Evolutionary conservation across 1,140 invertebrate genomes (phyloP).

Genomic region (Choristoneura fumiferana): DNA sequence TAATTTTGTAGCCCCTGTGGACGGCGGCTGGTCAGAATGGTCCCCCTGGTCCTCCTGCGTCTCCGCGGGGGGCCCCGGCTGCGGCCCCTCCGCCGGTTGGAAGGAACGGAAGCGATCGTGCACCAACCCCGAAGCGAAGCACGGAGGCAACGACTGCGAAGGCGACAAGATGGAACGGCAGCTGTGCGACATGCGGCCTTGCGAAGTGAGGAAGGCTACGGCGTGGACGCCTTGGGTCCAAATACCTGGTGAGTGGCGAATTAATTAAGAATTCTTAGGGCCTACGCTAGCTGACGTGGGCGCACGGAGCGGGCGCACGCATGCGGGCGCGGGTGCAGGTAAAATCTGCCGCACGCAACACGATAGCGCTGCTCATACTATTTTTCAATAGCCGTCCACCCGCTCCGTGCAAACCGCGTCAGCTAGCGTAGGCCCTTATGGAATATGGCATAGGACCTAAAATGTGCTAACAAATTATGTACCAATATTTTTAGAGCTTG

Average conservation of each 20-base stretch:
- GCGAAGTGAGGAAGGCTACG: conserved; percentile 82
- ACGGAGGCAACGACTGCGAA: conserved; percentile 78
- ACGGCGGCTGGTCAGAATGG: conserved; percentile 88
- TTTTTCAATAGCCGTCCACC: too few relatives aligned
- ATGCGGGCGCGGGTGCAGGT: too few relatives aligned
- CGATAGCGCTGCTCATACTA: too few relatives aligned
- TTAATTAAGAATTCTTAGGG: neutral
- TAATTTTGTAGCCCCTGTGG: conserved; percentile 81
- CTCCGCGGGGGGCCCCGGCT: conserved; percentile 48
- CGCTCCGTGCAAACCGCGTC: too few relatives aligned
- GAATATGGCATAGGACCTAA: too few relatives aligned
- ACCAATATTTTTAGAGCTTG: too few relatives aligned
- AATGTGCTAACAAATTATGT: too few relatives aligned
- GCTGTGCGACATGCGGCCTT: conserved; percentile 84
- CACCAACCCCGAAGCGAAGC: conserved; percentile 47
- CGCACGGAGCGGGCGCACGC: too few relatives aligned
- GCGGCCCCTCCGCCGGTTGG: conserved; percentile 77
- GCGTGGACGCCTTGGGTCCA: conserved; percentile 89
- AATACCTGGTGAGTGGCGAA: conserved; percentile 51
- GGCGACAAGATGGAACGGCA: conserved; percentile 84
- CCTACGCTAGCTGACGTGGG: too few relatives aligned
- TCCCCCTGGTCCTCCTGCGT: conserved; percentile 84
- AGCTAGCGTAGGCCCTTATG: too few relatives aligned
- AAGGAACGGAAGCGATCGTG: conserved; percentile 47
- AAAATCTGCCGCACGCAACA: too few relatives aligned